Conservation (phyloP, 2,797 vertebrate genomes). For the Holocentrus rufus region DNA sequence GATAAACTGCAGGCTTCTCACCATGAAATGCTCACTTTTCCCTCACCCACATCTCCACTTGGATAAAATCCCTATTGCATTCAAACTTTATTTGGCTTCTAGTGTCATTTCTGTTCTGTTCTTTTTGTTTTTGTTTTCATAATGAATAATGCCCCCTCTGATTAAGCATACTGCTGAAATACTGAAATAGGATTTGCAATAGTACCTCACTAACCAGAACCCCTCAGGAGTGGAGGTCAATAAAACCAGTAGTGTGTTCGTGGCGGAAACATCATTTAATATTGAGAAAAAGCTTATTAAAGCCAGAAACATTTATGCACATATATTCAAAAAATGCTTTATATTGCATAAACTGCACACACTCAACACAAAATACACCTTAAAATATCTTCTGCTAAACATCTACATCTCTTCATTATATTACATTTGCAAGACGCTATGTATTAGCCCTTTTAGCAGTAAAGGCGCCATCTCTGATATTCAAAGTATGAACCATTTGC, state of each 20-base stretch:
- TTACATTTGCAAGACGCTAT: background rate
- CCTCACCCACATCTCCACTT: conserved; percentile 3
- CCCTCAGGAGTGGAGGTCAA: conserved; percentile 30
- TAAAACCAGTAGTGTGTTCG: conserved; percentile 57
- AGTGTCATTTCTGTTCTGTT: background rate
- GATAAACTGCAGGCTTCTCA: background rate
- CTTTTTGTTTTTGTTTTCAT: background rate
- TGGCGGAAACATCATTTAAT: conserved; percentile 27
- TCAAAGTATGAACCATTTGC: conserved; percentile 15
- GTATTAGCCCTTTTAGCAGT: background rate
- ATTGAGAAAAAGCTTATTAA: conserved; percentile 40
- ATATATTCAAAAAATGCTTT: conserved; percentile 4
- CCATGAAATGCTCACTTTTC: background rate
- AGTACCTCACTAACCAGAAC: conserved; percentile 30
- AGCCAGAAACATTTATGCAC: conserved; percentile 50
- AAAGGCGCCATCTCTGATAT: conserved; percentile 26
- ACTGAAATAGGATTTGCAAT: background rate
- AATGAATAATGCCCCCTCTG: background rate
- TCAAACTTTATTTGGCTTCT: conserved; percentile 2
- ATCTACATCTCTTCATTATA: background rate
- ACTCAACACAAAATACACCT: too few relatives aligned
- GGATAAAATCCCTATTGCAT: background rate
- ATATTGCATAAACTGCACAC: background rate
- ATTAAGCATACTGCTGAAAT: conserved; percentile 19
- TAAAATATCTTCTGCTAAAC: too few relatives aligned